These are phyloP conservation scores for Apodemia duryi DNA, from an alignment of 2,888 invertebrate species.

Conservation along the genomic window DNA sequence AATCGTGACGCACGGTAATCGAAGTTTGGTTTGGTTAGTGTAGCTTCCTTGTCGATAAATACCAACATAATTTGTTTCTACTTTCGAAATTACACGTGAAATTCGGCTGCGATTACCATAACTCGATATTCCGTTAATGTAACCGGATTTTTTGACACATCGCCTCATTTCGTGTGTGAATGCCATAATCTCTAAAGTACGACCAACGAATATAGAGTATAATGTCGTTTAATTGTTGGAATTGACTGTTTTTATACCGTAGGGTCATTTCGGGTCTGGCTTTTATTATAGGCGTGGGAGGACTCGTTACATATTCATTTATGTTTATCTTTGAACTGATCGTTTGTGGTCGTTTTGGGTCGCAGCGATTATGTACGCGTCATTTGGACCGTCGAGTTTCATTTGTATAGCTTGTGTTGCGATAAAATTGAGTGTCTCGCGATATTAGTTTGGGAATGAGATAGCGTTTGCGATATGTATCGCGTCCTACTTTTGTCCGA, in stretches of 20 bases:
- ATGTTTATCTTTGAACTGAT: slow-evolving; percentile 69
- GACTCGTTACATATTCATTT: slow-evolving; percentile 73
- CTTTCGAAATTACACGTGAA: slow-evolving; percentile 67
- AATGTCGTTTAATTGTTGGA: slow-evolving; percentile 58
- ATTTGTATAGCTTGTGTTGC: background rate
- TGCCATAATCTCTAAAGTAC: slow-evolving; percentile 12
- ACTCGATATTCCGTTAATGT: slow-evolving; percentile 76
- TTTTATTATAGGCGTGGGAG: slow-evolving; percentile 66
- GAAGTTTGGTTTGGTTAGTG: slow-evolving; percentile 31
- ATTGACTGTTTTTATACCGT: slow-evolving; percentile 60
- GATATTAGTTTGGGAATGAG: slow-evolving; percentile 6
- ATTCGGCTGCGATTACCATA: slow-evolving; percentile 76
- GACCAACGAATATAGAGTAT: slow-evolving; percentile 14
- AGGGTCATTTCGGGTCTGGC: slow-evolving; percentile 53
- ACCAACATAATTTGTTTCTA: slow-evolving; percentile 56
- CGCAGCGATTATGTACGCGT: slow-evolving; percentile 45
- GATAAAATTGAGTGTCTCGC: slow-evolving; percentile 7
- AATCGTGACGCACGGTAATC: slow-evolving; percentile 36
- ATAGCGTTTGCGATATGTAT: slow-evolving; percentile 9
- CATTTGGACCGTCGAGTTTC: slow-evolving; percentile 43
- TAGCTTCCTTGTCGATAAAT: slow-evolving; percentile 41
- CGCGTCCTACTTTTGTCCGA: slow-evolving; percentile 1
- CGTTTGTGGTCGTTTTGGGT: slow-evolving; percentile 52
- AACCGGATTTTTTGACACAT: slow-evolving; percentile 58
- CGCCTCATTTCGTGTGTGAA: slow-evolving; percentile 16